A percentile compares a stretch with the other conserved stretches of the same genome.
Conservation (phyloP, 2,888 invertebrate genomes). For the Macrosoma leucophasiata region DNA sequence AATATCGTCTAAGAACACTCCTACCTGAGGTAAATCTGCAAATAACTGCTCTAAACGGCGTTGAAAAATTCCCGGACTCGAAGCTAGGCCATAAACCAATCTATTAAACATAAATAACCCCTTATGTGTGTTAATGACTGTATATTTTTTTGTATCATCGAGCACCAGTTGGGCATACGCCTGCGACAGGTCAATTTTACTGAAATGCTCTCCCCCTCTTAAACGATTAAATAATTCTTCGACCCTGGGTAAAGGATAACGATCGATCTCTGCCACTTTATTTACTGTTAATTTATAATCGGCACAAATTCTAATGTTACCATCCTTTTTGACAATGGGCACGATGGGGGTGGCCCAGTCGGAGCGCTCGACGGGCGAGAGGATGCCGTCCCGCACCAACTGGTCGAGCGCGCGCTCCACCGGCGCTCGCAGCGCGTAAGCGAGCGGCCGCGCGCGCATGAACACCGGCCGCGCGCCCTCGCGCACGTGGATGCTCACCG, state of each 20-base stretch:
- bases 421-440: conserved; percentile 21
- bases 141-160: too few species aligned
- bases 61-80: conserved; percentile 25
- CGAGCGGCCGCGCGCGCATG: conserved; percentile 16
- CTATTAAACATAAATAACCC: conserved; percentile 23
- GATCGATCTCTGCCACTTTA: conserved; percentile 28
- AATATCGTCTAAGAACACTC: too few species aligned
- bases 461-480: too few species aligned
- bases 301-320: conserved; percentile 27
- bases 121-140: conserved; percentile 16
- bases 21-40: conserved; percentile 16
- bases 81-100: conserved; percentile 6
- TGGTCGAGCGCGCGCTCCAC: conserved; percentile 24
- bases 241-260: conserved; percentile 25
- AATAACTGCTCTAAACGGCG: conserved; percentile 21
- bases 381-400: conserved; percentile 21
- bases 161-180: too few species aligned
- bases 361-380: conserved; percentile 25
- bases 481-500: conserved; percentile 18
- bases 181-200: too few species aligned
- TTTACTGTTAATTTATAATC: conserved; percentile 31
- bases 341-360: conserved; percentile 31
- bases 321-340: conserved; percentile 28
- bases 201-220: too few species aligned
- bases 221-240: conserved; percentile 24